phyloP scores from a whole-genome alignment of 2,113 vertebrate genomes.

The Cynopterus brachyotis region DNA sequence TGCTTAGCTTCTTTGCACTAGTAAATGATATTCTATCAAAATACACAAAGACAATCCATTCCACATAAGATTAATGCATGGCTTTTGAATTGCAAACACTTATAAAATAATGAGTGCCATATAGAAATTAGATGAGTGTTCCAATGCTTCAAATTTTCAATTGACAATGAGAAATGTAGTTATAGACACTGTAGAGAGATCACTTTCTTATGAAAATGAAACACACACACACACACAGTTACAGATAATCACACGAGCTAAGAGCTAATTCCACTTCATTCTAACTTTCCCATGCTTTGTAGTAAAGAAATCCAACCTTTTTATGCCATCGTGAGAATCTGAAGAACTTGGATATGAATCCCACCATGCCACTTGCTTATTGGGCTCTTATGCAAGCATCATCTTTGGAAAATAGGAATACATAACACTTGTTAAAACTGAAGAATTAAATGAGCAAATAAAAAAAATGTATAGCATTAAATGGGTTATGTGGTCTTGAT shows the following conservation, averaged over 20 bases:
- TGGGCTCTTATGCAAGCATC: background rate
- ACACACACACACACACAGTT: background rate
- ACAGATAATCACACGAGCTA: background rate
- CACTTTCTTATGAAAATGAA: background rate
- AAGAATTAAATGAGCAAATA: background rate
- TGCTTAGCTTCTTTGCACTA: background rate
- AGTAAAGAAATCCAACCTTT: background rate
- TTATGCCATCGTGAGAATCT: background rate
- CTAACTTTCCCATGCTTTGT: background rate
- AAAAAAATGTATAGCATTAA: background rate
- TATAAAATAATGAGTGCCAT: slow-evolving; percentile 41
- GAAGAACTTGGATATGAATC: background rate
- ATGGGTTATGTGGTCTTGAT: background rate
- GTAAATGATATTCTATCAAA: background rate
- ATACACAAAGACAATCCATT: background rate
- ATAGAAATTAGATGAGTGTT: slow-evolving; percentile 33
- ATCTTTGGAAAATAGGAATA: background rate
- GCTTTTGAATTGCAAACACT: slow-evolving; percentile 38
- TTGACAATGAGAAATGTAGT: slow-evolving; percentile 48
- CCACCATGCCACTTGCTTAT: background rate
- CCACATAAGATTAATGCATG: background rate
- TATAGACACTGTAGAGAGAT: background rate
- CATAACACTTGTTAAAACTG: background rate
- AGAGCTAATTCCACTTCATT: background rate
- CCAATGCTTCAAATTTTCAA: slow-evolving; percentile 17